These are phyloP conservation scores for Pelmatolapia mariae DNA, from an alignment of 2,113 vertebrate species.

Conservation along the genomic window DNA sequence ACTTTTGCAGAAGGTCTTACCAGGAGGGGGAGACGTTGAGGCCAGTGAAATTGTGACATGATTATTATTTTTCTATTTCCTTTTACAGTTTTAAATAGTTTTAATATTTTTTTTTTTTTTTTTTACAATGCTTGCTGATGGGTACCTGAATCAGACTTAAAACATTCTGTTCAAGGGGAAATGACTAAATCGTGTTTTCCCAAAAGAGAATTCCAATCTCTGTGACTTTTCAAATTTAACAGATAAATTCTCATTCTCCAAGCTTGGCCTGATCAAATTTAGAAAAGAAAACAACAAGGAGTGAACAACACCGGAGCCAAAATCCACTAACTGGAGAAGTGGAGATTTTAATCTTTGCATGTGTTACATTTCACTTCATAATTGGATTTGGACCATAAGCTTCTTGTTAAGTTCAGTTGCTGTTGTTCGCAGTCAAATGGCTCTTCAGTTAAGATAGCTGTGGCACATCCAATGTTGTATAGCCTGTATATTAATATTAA, in stretches of 20 bases:
- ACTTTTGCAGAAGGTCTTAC: neutral
- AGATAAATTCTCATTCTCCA: neutral
- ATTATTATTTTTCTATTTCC: neutral
- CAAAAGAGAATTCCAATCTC: neutral
- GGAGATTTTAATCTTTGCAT: neutral
- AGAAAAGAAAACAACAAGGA: neutral
- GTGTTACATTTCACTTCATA: neutral
- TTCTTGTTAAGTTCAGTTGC: neutral
- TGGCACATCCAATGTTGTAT: neutral
- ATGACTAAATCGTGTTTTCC: neutral
- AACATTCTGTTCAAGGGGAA: neutral
- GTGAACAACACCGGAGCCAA: neutral
- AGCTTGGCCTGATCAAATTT: neutral
- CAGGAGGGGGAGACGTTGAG: neutral
- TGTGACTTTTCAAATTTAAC: neutral
- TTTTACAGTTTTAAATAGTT: neutral
- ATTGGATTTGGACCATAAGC: neutral
- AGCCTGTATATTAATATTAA: neutral
- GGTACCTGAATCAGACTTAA: neutral
- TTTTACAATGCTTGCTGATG: neutral
- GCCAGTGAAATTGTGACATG: neutral
- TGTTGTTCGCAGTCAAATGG: neutral
- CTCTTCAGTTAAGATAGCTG: neutral
- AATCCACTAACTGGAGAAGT: neutral
- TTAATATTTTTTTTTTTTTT: neutral